A percentile compares a stretch with the other conserved stretches of the same genome.
Conservation (phyloP, 1,140 invertebrate genomes). For the Bombus vancouverensis region DNA sequence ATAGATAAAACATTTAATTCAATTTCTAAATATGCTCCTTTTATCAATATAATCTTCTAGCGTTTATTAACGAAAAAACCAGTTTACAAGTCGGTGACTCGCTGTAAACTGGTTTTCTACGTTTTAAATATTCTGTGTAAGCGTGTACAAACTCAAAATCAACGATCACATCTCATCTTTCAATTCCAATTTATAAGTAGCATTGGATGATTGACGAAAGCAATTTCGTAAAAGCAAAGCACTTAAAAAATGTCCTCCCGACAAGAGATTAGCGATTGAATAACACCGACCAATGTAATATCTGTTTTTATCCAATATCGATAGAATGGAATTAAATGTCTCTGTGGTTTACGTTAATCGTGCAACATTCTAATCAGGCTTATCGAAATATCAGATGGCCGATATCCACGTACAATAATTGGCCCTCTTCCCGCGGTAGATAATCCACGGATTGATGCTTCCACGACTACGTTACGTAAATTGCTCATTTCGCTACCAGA, state of each 20-base stretch:
- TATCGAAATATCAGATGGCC: conserved; percentile 70
- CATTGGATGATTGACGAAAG: not conserved
- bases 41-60: not conserved
- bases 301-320: conserved; percentile 52
- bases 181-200: not conserved
- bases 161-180: not conserved
- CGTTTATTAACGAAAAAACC: conserved; percentile 33
- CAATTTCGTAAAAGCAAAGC: not conserved
- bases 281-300: conserved; percentile 41
- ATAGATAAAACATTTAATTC: not conserved
- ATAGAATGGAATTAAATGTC: conserved; percentile 60
- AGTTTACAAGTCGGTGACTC: not conserved
- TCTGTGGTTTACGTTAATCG: conserved; percentile 53
- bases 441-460: conserved; percentile 73
- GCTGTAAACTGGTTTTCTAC: conserved; percentile 15
- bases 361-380: conserved; percentile 65
- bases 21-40: not conserved
- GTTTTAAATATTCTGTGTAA: not conserved
- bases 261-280: not conserved
- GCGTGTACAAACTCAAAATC: not conserved
- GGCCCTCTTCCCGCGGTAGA: conserved; percentile 62
- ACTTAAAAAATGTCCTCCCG: not conserved
- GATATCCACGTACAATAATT: conserved; percentile 71
- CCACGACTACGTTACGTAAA: conserved; percentile 57
- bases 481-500: conserved; percentile 14